These are phyloP conservation scores for Metopia argyrocephala DNA, from an alignment of 2,888 invertebrate genomes.

Conservation along the genomic window DNA sequence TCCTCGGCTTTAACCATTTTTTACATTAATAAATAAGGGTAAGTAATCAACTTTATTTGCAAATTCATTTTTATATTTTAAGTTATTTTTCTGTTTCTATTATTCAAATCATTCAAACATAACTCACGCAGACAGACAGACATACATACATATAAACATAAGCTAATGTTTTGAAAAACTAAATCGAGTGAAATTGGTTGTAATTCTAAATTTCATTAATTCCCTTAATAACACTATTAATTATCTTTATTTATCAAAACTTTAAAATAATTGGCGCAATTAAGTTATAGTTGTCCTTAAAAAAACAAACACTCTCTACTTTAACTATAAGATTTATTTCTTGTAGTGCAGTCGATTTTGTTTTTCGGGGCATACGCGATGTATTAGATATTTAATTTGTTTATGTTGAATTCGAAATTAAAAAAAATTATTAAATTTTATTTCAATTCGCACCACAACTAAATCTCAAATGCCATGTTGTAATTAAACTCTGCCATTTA, in stretches of 20 bases:
- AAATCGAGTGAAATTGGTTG: too few relatives aligned
- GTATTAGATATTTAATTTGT: not conserved
- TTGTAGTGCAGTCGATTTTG: too few relatives aligned
- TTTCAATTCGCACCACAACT: not conserved
- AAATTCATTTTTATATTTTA: constrained; percentile 52
- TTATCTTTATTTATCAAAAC: too few relatives aligned
- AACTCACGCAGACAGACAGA: not conserved
- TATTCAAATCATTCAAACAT: not conserved
- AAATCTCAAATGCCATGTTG: not conserved
- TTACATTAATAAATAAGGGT: constrained; percentile 52
- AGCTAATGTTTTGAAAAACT: too few relatives aligned
- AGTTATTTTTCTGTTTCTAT: not conserved
- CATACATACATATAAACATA: not conserved
- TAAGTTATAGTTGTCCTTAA: too few relatives aligned
- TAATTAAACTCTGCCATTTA: not conserved
- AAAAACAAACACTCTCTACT: too few relatives aligned
- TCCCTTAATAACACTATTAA: too few relatives aligned
- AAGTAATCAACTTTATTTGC: constrained; percentile 62
- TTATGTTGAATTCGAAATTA: not conserved
- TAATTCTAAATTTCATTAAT: too few relatives aligned
- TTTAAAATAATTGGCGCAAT: too few relatives aligned
- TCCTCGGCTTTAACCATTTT: constrained; percentile 61
- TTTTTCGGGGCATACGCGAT: too few relatives aligned
- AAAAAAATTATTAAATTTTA: not conserved
- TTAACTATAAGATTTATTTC: too few relatives aligned